Conservation (phyloP, 2,888 invertebrate species). For the Lasioglossum pauxillum region DNA sequence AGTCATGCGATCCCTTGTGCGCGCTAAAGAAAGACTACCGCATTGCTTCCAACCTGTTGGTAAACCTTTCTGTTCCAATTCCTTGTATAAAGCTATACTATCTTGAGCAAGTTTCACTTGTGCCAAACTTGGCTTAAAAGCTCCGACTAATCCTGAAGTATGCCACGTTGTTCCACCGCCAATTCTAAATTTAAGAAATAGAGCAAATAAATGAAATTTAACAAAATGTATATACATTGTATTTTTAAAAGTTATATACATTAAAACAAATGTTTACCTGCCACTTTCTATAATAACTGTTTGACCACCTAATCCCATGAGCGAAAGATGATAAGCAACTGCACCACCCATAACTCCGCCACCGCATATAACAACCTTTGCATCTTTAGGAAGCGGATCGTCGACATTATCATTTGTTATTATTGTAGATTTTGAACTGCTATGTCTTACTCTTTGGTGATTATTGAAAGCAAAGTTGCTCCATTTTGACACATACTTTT, state of each 20-base stretch:
- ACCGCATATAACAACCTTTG: slow-evolving; percentile 94
- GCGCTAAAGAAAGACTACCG: slow-evolving; percentile 94
- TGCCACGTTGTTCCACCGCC: slow-evolving; percentile 93
- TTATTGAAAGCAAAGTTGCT: slow-evolving; percentile 35
- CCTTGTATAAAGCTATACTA: slow-evolving; percentile 90
- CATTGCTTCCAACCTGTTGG: slow-evolving; percentile 96
- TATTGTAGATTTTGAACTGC: slow-evolving; percentile 39
- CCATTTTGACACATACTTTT: slow-evolving; percentile 40
- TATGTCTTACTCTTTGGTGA: slow-evolving; percentile 40
- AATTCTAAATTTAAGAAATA: slow-evolving; percentile 85
- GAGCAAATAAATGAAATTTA: background rate
- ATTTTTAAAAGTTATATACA: background rate
- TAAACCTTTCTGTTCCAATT: slow-evolving; percentile 89
- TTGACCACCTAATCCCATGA: slow-evolving; percentile 92
- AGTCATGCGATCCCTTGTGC: slow-evolving; percentile 94
- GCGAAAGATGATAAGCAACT: slow-evolving; percentile 95
- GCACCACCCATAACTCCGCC: slow-evolving; percentile 97
- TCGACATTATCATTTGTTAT: slow-evolving; percentile 53
- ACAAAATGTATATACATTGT: background rate
- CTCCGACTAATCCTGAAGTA: slow-evolving; percentile 92
- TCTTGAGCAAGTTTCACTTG: slow-evolving; percentile 93
- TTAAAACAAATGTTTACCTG: slow-evolving; percentile 85
- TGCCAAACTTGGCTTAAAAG: slow-evolving; percentile 92
- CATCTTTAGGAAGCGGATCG: slow-evolving; percentile 85
- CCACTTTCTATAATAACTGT: slow-evolving; percentile 95